phyloP scores from a whole-genome alignment of 1,140 invertebrate genomes.

The Cyclargus thomasi region DNA sequence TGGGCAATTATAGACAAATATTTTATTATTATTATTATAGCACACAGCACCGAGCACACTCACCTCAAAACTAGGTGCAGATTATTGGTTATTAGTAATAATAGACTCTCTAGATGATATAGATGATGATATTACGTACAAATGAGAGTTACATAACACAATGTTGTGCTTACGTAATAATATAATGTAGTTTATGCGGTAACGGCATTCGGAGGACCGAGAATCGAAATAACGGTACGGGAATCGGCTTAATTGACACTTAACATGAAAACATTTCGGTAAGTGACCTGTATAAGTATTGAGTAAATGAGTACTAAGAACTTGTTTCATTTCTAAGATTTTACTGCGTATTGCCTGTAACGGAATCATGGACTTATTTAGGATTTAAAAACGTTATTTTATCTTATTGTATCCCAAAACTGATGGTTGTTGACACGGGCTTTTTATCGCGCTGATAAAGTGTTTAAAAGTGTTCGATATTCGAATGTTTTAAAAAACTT shows the following conservation, averaged over 20 bases:
- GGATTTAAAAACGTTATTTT: not conserved
- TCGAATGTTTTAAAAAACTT: not conserved
- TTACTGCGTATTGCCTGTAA: not conserved
- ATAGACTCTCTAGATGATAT: too few relatives aligned
- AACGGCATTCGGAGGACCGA: not conserved
- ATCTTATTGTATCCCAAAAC: not conserved
- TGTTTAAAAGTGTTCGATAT: conserved; percentile 1
- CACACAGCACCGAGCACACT: too few relatives aligned
- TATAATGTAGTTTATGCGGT: not conserved
- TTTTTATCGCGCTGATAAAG: not conserved
- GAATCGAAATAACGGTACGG: not conserved
- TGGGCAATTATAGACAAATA: too few relatives aligned
- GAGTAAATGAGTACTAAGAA: not conserved
- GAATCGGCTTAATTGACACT: not conserved
- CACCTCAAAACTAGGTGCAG: too few relatives aligned
- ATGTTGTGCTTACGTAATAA: not conserved
- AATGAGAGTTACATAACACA: not conserved
- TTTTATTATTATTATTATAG: too few relatives aligned
- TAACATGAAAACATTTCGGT: not conserved
- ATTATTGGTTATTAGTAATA: not conserved
- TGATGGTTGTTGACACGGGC: not conserved
- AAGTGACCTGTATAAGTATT: not conserved
- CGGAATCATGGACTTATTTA: not conserved
- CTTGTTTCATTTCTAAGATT: not conserved
- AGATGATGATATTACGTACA: too few relatives aligned